These are phyloP conservation scores for Cebuella pygmaea DNA, from an alignment of 2,797 vertebrate species.

Conservation along the genomic window DNA sequence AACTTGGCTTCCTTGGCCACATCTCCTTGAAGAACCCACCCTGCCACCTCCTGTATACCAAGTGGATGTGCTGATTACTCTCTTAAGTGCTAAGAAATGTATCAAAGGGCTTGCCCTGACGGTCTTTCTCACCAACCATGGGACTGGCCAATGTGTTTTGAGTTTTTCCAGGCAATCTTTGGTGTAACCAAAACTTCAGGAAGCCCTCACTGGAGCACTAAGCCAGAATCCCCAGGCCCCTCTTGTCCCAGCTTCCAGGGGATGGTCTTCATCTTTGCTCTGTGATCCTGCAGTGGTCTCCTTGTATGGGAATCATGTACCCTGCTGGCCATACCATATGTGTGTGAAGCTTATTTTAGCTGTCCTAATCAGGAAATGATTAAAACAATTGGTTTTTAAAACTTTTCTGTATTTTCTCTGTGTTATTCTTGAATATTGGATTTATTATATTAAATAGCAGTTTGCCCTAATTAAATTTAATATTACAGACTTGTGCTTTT, in stretches of 20 bases:
- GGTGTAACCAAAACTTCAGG: neutral
- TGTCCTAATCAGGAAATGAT: constrained; percentile 38
- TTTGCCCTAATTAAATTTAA: constrained; percentile 71
- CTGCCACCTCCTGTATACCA: too few species aligned
- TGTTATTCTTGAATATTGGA: constrained; percentile 54
- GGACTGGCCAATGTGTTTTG: neutral
- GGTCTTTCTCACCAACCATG: neutral
- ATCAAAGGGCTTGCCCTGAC: neutral
- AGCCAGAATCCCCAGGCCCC: too few species aligned
- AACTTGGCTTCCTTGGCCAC: neutral
- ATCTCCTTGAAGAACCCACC: neutral
- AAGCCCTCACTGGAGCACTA: neutral
- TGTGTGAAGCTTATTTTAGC: neutral
- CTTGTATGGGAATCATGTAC: neutral
- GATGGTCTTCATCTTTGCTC: neutral
- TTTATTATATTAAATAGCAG: constrained; percentile 64
- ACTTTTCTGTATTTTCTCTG: constrained; percentile 45
- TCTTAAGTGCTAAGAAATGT: neutral
- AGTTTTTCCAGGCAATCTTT: neutral
- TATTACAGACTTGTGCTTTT: constrained; percentile 61
- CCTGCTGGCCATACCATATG: neutral
- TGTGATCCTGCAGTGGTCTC: neutral
- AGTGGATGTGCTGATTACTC: neutral
- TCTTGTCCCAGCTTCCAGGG: neutral
- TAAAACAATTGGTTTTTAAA: constrained; percentile 54